A percentile compares a stretch with the other conserved stretches of the same genome.
Evolutionary conservation across 2,113 vertebrate species (phyloP).

Genomic region (Ia io): DNA sequence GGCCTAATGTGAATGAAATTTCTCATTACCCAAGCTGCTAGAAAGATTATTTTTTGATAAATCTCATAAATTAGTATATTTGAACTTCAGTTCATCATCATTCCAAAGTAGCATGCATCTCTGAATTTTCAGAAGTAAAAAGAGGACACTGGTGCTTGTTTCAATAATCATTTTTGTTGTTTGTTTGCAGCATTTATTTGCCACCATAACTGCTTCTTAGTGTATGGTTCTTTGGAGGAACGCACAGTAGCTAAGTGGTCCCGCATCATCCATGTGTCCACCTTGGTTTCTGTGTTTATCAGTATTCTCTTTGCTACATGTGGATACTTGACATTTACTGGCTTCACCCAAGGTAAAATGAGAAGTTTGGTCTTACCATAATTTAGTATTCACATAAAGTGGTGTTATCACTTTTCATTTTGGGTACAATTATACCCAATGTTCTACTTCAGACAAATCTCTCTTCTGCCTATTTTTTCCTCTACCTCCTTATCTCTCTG

Average conservation of each 20-base stretch:
- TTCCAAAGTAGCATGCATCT: conserved; percentile 1
- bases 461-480: neutral
- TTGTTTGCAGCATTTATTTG: conserved; percentile 93
- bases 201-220: conserved; percentile 96
- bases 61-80: neutral
- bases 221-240: conserved; percentile 92
- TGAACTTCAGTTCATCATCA: neutral
- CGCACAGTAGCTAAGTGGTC: conserved; percentile 91
- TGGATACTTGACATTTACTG: conserved; percentile 94
- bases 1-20: neutral
- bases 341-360: conserved; percentile 93
- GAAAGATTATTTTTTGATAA: neutral
- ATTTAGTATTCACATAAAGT: neutral
- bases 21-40: neutral
- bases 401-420: neutral
- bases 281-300: conserved; percentile 86
- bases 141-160: neutral
- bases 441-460: neutral
- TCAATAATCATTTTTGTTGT: conserved; percentile 18
- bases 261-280: conserved; percentile 89
- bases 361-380: neutral
- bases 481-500: neutral
- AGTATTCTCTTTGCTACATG: conserved; percentile 88
- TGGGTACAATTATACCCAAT: neutral
- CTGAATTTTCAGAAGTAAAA: conserved; percentile 21